phyloP scores from a whole-genome alignment of 1,140 invertebrate species.

The Ganaspis sp. region DNA sequence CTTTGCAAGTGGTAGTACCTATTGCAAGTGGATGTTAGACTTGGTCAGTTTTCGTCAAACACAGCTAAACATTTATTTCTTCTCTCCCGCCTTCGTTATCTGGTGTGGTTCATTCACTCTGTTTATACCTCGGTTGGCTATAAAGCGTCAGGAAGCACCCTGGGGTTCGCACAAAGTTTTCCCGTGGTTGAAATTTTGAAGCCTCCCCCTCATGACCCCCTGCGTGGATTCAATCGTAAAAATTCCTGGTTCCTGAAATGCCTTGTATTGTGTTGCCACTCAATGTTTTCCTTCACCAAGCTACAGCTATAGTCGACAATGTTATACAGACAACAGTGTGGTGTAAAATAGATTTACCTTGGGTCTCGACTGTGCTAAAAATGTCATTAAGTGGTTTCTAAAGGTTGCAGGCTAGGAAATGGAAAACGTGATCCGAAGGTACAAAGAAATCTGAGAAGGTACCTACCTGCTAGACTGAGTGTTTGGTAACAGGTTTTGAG shows the following conservation, averaged over 20 bases:
- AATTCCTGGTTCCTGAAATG: not conserved
- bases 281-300: not conserved
- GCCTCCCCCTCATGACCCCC: not conserved
- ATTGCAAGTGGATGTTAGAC: not conserved
- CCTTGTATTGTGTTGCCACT: not conserved
- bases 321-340: not conserved
- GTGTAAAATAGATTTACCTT: slow-evolving; percentile 11
- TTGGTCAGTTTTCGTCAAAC: slow-evolving; percentile 7
- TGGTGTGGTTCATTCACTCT: slow-evolving; percentile 3
- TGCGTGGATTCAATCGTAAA: not conserved
- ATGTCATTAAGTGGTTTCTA: slow-evolving; percentile 7
- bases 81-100: not conserved
- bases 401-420: not conserved
- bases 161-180: slow-evolving; percentile 15
- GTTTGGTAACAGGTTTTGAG: slow-evolving; percentile 12
- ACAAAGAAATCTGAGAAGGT: slow-evolving; percentile 23
- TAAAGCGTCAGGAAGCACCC: slow-evolving; percentile 3
- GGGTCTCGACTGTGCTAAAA: slow-evolving; percentile 3
- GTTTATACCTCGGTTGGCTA: slow-evolving; percentile 17
- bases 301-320: not conserved
- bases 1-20: not conserved
- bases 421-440: slow-evolving; percentile 15
- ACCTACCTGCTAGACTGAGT: not conserved
- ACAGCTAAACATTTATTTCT: slow-evolving; percentile 2
- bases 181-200: slow-evolving; percentile 2